Conservation (phyloP, 2,888 invertebrate genomes). For the Luperina testacea region DNA sequence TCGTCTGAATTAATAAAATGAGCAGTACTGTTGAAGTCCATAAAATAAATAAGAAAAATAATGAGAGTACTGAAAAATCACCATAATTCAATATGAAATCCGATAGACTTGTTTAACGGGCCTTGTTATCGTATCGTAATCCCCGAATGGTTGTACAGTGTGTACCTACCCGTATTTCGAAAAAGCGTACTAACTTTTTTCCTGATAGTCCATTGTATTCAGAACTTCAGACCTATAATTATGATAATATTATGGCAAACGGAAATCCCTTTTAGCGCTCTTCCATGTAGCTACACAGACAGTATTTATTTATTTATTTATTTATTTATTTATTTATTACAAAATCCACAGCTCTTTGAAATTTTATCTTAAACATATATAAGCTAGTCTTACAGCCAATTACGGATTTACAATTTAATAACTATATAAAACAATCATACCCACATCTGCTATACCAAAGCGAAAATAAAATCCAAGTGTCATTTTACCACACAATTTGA, state of each 20-base stretch:
- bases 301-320: no score
- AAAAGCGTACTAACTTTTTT: not conserved
- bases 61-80: no score
- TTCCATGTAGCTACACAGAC: not conserved
- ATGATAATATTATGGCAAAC: not conserved
- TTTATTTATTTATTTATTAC: no score
- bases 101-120: not conserved
- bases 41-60: not conserved
- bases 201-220: not conserved
- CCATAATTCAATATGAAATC: not conserved
- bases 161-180: not conserved
- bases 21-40: not conserved
- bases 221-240: not conserved
- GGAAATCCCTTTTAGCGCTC: not conserved
- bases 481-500: slow-evolving; percentile 39
- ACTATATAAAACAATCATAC: not conserved
- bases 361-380: no score
- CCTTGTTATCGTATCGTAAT: not conserved
- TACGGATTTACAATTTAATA: no score
- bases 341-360: no score
- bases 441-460: slow-evolving; percentile 23
- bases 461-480: slow-evolving; percentile 30
- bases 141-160: not conserved
- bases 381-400: no score
- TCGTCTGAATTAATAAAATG: not conserved